Evolutionary conservation across 2,888 invertebrate species (phyloP), one percentile per base, ranked within the genome.

Genomic region (Bursaphelenchus okinawaensis): DNA sequence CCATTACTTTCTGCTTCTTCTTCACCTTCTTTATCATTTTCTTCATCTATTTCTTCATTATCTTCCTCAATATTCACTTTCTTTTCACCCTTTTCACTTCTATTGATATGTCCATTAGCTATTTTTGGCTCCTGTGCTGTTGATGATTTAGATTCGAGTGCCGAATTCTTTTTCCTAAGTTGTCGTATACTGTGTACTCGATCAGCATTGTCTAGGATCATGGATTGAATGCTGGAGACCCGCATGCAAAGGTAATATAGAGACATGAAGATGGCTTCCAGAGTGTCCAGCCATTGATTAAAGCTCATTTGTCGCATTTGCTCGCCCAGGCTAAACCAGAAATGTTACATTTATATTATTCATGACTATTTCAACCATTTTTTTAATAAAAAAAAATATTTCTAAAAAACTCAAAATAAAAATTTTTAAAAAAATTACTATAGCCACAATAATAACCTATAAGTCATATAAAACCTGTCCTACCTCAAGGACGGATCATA

Each of bases 151-250:
- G n/a, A n/a, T n/a, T n/a, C n/a, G n/a, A n/a, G n/a, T n/a, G 40
- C 12, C 40, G n/a, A 40, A 40, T 40, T 40, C 40, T 40, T 40
- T 40, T 40, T 12, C 8, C 52, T 31, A 12, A 59, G 40, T 9
- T 50, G 60, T n/a, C 27, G 64, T n/a, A 68, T 27, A 12, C 54
- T 24, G 27, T 70, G 55, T 9, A 71, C 64, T 7, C 64, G 28
- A 71, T 88, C 89, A 20, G 89, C 88, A 1, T 90, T 89, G 79
- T 90, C 89, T 75, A 88, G 85, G 85, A 92, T 90, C 27, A 91
- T 89, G 80, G 89, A 88, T 69, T 89, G 88, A 20, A 91, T 88
- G 62, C 88, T 87, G 84, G 87, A 86, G 23, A 92, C 89, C 80
- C 92, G 87, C 77, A 87, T 87, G 63, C 92, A 87, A 67, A 92